Percentiles rank a stretch among this genome's conserved stretches.
Evolutionary conservation across 2,797 vertebrate genomes (phyloP).

Genomic region (Columba guinea): DNA sequence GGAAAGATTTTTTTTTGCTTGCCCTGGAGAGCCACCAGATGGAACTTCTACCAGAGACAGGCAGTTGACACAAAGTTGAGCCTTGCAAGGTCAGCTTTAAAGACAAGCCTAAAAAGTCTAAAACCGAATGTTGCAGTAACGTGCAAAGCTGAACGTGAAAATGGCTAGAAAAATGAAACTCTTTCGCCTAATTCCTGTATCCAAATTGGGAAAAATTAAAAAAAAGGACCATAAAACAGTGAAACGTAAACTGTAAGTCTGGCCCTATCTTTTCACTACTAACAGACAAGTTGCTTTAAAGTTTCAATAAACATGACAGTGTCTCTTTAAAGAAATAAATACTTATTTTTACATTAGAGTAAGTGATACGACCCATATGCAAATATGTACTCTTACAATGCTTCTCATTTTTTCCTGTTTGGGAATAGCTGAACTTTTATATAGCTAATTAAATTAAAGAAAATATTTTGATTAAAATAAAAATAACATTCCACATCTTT

Average conservation of each 20-base stretch:
- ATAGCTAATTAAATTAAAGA: neutral
- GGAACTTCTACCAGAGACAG: neutral
- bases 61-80: neutral
- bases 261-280: neutral
- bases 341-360: neutral
- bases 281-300: neutral
- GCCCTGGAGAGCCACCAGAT: neutral
- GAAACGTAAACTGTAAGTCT: neutral
- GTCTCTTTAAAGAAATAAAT: neutral
- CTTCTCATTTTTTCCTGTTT: neutral
- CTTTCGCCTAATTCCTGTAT: neutral
- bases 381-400: neutral
- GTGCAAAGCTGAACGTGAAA: neutral
- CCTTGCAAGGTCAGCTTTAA: neutral
- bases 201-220: neutral
- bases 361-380: neutral
- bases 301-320: neutral
- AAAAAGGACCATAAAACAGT: neutral
- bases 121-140: neutral
- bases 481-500: conserved; percentile 1
- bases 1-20: neutral
- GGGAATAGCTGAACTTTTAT: neutral
- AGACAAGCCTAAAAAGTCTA: neutral
- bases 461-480: neutral
- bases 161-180: neutral